A percentile compares a stretch with the other conserved stretches of the same genome.
These are phyloP conservation scores for Canis aureus DNA, from an alignment of 2,113 vertebrate genomes.

Conservation along the genomic window DNA sequence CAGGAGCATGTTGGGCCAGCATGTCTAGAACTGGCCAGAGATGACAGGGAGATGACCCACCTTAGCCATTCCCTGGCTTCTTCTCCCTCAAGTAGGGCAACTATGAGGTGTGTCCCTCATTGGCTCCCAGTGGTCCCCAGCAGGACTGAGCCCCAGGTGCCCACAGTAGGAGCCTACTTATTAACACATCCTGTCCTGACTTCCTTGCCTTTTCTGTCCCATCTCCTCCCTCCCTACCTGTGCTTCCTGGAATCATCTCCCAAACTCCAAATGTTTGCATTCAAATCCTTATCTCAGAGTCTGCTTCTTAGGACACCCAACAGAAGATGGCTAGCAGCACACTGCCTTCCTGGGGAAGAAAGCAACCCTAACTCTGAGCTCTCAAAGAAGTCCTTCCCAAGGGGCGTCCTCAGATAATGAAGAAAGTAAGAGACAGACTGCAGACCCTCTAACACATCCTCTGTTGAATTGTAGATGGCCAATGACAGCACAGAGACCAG, in stretches of 20 bases:
- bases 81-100: no score
- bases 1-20: neutral
- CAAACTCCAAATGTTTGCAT: neutral
- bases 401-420: neutral
- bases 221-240: neutral
- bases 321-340: neutral
- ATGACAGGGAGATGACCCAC: neutral
- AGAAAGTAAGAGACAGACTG: neutral
- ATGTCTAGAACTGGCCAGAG: neutral
- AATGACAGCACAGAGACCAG: slow-evolving; percentile 99
- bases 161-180: neutral
- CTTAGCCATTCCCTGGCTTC: neutral
- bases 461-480: slow-evolving; percentile 93
- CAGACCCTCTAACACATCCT: neutral
- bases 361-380: neutral
- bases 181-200: neutral
- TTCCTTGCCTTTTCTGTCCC: neutral
- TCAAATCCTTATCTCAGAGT: neutral
- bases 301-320: neutral
- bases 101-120: neutral
- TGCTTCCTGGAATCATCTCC: neutral
- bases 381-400: neutral
- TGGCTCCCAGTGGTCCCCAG: no score
- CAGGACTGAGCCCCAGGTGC: neutral
- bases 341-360: neutral